Evolutionary conservation across 2,888 invertebrate genomes (phyloP).

Genomic region (Caenorhabditis japonica): DNA sequence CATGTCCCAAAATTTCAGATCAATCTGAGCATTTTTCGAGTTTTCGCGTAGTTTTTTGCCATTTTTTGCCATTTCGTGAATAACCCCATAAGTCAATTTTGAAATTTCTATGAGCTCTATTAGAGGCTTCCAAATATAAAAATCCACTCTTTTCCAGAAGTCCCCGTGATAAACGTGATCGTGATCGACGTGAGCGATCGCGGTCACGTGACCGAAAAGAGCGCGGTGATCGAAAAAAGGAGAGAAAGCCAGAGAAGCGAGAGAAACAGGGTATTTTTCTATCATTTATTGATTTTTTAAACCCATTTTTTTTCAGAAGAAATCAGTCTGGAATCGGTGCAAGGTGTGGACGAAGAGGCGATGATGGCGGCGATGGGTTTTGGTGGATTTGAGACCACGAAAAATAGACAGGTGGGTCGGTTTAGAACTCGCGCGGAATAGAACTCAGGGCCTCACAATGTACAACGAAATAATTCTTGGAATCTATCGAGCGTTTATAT

Average conservation of each 20-base stretch:
- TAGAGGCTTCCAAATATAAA: too few species aligned
- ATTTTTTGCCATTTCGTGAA: too few species aligned
- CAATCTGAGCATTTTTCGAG: too few species aligned
- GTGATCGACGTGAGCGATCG: constrained; percentile 43
- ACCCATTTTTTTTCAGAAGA: constrained; percentile 32
- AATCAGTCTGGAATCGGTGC: constrained; percentile 41
- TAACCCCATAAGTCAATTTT: too few species aligned
- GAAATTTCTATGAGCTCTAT: too few species aligned
- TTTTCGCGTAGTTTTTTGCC: too few species aligned
- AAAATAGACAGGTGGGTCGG: constrained; percentile 79
- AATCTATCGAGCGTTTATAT: too few species aligned
- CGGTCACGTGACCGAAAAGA: constrained; percentile 52
- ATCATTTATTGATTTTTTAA: neutral
- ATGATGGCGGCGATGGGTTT: constrained; percentile 88
- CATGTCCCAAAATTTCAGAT: too few species aligned
- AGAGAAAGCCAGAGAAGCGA: constrained; percentile 27
- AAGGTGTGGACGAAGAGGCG: constrained; percentile 65
- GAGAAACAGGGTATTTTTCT: constrained; percentile 17
- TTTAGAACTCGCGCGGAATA: neutral
- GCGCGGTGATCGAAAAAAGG: constrained; percentile 43
- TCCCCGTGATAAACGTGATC: constrained; percentile 38
- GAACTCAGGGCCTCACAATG: too few species aligned
- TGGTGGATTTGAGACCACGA: constrained; percentile 93
- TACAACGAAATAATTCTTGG: too few species aligned
- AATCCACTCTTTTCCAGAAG: constrained; percentile 44